Percentiles rank a stretch among this genome's conserved stretches.
Conservation (phyloP, 1,140 invertebrate genomes). For the Saccostrea echinata region DNA sequence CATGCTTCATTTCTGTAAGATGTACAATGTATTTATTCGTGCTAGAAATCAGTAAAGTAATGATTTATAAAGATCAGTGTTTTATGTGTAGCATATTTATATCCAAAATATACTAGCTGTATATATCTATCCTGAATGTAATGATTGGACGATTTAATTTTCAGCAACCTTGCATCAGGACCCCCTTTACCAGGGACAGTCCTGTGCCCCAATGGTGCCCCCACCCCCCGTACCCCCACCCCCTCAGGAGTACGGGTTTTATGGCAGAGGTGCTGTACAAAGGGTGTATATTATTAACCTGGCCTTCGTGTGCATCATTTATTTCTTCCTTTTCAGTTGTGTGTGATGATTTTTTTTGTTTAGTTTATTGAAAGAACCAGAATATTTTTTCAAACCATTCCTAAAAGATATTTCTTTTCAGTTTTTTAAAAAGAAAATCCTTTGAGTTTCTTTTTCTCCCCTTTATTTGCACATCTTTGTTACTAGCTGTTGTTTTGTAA, state of each 20-base stretch:
- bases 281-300: slow-evolving; percentile 27
- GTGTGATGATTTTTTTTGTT: too few relatives aligned
- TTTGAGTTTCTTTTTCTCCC: background rate
- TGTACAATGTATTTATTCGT: background rate
- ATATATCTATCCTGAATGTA: background rate
- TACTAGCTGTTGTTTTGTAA: too few relatives aligned
- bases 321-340: background rate
- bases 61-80: background rate
- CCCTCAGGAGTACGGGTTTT: slow-evolving; percentile 69
- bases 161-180: slow-evolving; percentile 65
- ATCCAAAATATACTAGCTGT: background rate
- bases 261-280: slow-evolving; percentile 67
- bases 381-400: background rate
- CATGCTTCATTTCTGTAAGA: background rate
- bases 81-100: background rate
- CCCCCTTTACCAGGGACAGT: slow-evolving; percentile 51
- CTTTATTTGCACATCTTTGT: background rate
- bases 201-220: slow-evolving; percentile 61
- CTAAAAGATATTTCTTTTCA: background rate
- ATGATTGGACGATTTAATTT: slow-evolving; percentile 46
- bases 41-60: background rate
- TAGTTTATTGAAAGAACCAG: too few relatives aligned
- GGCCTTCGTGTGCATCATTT: slow-evolving; percentile 44
- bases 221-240: slow-evolving; percentile 75
- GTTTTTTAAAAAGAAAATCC: background rate